These are phyloP conservation scores for Agrochola circellaris DNA, from an alignment of 2,888 invertebrate genomes.

Conservation along the genomic window DNA sequence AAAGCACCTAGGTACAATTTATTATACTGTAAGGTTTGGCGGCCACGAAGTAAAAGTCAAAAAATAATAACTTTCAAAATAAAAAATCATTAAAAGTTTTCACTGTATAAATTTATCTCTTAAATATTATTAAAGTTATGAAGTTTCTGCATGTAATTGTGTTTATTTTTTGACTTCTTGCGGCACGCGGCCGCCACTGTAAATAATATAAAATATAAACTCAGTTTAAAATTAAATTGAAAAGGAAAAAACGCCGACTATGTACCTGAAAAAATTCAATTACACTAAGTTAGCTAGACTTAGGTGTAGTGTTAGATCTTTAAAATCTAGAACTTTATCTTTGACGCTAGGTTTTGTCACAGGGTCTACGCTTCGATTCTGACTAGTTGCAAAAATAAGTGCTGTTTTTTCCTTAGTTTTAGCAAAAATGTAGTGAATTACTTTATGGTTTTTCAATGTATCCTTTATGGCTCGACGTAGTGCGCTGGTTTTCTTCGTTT, in stretches of 20 bases:
- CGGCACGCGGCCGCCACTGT: conserved; percentile 74
- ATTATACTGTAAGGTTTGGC: conserved; percentile 65
- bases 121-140: conserved; percentile 11
- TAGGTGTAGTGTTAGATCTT: conserved; percentile 85
- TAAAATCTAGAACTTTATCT: conserved; percentile 85
- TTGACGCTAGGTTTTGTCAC: conserved; percentile 87
- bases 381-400: conserved; percentile 61
- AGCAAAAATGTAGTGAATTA: conserved; percentile 22
- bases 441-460: conserved; percentile 29
- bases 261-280: conserved; percentile 89
- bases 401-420: conserved; percentile 52
- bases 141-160: conserved; percentile 26
- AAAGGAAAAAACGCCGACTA: conserved; percentile 83
- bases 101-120: conserved; percentile 26
- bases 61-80: conserved; percentile 27
- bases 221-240: conserved; percentile 69
- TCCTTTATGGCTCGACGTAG: conserved; percentile 43
- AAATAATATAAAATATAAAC: conserved; percentile 78
- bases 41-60: conserved; percentile 65
- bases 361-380: conserved; percentile 85
- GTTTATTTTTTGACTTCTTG: conserved; percentile 71
- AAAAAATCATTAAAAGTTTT: conserved; percentile 1
- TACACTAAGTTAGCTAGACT: conserved; percentile 87
- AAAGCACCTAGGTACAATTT: conserved; percentile 88
- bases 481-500: conserved; percentile 52